Evolutionary conservation across 2,888 invertebrate species (phyloP), one percentile per base, ranked within the genome.

Genomic region (Hyles lineata): DNA sequence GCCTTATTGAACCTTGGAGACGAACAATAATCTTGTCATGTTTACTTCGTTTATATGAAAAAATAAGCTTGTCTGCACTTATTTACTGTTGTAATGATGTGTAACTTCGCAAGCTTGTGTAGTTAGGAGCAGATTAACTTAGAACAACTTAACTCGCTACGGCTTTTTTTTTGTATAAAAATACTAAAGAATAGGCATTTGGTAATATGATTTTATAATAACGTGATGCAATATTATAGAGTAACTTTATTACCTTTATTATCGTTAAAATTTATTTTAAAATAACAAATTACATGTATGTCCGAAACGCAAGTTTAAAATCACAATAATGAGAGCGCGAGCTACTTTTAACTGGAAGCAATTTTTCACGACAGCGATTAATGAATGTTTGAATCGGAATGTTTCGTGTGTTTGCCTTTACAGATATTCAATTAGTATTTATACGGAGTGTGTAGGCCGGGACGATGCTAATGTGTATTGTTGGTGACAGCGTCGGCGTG

Each of bases 1-100:
- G 84, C 87, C 88, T 88, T 90, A 90, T 91, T 90, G 91, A 89
- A 91, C 88, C 89, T 86, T 77, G 79, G 84, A 87, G 89, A 87
- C 86, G 83, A 82, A 83, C 86, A 83, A 84, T 82, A 84, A 85
- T 86, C 86, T 83, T 82, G 83, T 83, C 84, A 81, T 84, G 80
- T 87, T 88, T 87, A 80, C 85, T 79, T 80, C 78, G 82, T 83
- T 84, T 85, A 83, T 82, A 87, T 82, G 79, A 80, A 85, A n/a
- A 85, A 83, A 83, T 84, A 82, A 76, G 77, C 82, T 77, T 76
- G 75, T 73, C 76, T 80, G 77, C 73, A 75, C n/a, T 75, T 67
- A 23, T 43, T 50, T 50, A 50, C 50, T 50, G 50, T 15, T 43
- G 23, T 67, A 67, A 67, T 67, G 50, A 67, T 25, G 43, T 67